Base-by-base conservation (phyloP, 2,113 vertebrate species). In the Daphoenositta chrysoptera region DNA sequence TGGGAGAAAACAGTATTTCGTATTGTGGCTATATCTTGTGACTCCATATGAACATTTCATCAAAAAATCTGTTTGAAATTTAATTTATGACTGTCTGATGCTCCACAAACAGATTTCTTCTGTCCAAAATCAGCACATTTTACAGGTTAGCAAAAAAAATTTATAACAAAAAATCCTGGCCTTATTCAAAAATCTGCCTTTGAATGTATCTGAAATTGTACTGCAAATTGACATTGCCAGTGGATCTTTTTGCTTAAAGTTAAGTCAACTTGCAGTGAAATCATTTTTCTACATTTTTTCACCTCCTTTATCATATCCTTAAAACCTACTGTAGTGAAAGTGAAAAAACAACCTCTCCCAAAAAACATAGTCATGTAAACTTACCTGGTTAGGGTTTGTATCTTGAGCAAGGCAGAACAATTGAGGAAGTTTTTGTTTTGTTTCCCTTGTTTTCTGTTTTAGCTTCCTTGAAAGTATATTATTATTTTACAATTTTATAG, bases 321-420 rank as follows among this genome's bases (percentile, higher is more conserved):
- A 28, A 70, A 20, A 70, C 3, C 2, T 63, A 5, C 10, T 50
- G 1, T 9, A 28, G 26, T n/a, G 40, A 54, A 79, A 85, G 20
- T 53, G 14, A 6, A 15, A 15, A 19, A 83, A 50, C 63, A 27
- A 4, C 4, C 17, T 11, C 3, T 3, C 5, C 6, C 28, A 23
- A 9, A 75, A 68, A 57, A 66, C 2, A n/a, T 6, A 42, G 1
- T 4, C 9, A 37, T 15, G 15, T 23, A 75, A 61, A 13, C 2
- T 5, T 65, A 45, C 6, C 6, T 42, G 6, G 24, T 90, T 28
- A 40, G 11, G 4, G 0, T 0, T 13, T 42, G 3, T 22, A 9
- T 24, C 16, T 72, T 80, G 24, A 83, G 6, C 27, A 72, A 76
- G 7, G 3, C 22, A 80, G 40, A 76, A 51, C 17, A 76, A 51